Evolutionary conservation across 1,140 invertebrate genomes (phyloP).

Genomic region (Pseudomyrmex sp.): DNA sequence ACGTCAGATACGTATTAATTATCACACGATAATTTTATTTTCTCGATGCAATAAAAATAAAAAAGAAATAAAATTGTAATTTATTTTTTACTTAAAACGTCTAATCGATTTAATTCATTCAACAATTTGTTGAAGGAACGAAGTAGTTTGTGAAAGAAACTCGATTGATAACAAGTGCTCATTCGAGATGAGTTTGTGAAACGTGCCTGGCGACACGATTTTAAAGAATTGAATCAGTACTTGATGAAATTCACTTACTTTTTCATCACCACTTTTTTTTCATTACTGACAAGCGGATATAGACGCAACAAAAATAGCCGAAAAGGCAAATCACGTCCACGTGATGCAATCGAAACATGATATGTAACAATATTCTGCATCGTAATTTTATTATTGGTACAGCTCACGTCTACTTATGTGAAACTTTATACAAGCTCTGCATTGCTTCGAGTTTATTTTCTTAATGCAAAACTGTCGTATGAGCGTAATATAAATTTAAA

Average conservation of each 20-base stretch:
- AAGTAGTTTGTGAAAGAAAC: neutral
- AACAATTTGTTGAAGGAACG: neutral
- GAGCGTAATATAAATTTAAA: neutral
- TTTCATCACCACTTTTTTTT: conserved; percentile 15
- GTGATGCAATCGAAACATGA: conserved; percentile 15
- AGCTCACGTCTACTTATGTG: neutral
- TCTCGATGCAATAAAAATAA: neutral
- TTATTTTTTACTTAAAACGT: neutral
- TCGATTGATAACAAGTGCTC: neutral
- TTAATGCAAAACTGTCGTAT: neutral
- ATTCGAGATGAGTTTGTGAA: neutral
- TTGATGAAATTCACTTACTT: conserved; percentile 20
- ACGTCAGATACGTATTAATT: no score
- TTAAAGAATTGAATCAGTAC: neutral
- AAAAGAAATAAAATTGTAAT: neutral
- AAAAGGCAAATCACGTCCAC: conserved; percentile 1
- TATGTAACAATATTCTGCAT: neutral
- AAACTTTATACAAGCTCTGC: neutral
- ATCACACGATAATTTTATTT: no score
- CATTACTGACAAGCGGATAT: neutral
- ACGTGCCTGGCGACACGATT: neutral
- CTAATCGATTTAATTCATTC: neutral
- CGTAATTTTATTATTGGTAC: neutral
- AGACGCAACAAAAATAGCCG: neutral
- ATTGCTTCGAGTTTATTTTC: neutral